Evolutionary conservation across 2,888 invertebrate species (phyloP).

Genomic region (Netelia melanura): DNA sequence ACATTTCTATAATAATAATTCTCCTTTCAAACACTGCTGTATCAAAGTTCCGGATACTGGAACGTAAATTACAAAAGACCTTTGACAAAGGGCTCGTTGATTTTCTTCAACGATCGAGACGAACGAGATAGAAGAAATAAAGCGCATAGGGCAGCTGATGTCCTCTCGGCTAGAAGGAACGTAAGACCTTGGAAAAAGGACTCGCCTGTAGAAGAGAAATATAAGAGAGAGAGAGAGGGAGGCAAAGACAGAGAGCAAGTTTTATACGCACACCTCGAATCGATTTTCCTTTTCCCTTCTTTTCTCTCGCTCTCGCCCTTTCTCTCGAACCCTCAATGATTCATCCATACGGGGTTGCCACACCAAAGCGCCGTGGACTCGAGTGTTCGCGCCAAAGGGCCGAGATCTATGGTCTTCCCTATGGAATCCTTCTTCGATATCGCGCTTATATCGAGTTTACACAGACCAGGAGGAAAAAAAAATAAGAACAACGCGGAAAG

Average conservation of each 20-base stretch:
- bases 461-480: constrained; percentile 37
- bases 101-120: background rate
- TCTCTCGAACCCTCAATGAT: constrained; percentile 53
- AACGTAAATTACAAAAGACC: background rate
- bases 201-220: background rate
- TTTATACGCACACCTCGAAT: constrained; percentile 38
- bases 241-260: constrained; percentile 4
- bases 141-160: constrained; percentile 33
- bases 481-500: constrained; percentile 6
- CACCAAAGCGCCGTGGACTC: constrained; percentile 30
- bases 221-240: constrained; percentile 3
- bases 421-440: background rate
- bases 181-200: constrained; percentile 26
- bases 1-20: too few relatives aligned
- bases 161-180: constrained; percentile 17
- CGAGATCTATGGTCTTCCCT: constrained; percentile 50
- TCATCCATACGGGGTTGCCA: constrained; percentile 46
- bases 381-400: constrained; percentile 47
- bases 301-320: background rate
- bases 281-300: constrained; percentile 47
- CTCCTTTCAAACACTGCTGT: too few relatives aligned
- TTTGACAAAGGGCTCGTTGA: constrained; percentile 32
- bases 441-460: constrained; percentile 14
- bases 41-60: too few relatives aligned
- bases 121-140: constrained; percentile 1